These are phyloP conservation scores for Cherax destructor DNA, from an alignment of 1,140 invertebrate genomes.

Conservation along the genomic window DNA sequence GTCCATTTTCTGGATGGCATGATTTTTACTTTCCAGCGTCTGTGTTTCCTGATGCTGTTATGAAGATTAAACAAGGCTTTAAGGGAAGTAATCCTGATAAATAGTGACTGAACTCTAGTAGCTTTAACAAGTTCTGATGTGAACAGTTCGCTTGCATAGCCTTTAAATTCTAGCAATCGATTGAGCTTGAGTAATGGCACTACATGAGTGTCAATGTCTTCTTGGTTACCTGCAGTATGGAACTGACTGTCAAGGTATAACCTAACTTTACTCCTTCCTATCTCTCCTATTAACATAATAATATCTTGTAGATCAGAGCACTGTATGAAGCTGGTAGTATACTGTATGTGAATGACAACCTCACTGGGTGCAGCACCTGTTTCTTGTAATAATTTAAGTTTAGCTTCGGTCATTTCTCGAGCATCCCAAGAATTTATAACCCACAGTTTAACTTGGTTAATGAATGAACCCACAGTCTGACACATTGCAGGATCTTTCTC, in stretches of 20 bases:
- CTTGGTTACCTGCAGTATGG: background rate
- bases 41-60: conserved; percentile 33
- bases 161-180: conserved; percentile 34
- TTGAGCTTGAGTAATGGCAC: conserved; percentile 19
- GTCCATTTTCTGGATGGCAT: conserved; percentile 37
- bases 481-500: conserved; percentile 31
- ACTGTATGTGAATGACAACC: conserved; percentile 29
- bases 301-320: conserved; percentile 21
- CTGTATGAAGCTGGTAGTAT: conserved; percentile 7
- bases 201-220: background rate
- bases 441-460: conserved; percentile 22
- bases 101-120: conserved; percentile 25
- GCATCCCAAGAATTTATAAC: conserved; percentile 33
- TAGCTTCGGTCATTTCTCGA: conserved; percentile 36
- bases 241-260: conserved; percentile 35
- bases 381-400: conserved; percentile 24
- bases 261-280: conserved; percentile 20
- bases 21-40: conserved; percentile 23
- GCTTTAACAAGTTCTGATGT: conserved; percentile 14
- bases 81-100: conserved; percentile 30
- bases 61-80: conserved; percentile 19
- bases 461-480: conserved; percentile 16
- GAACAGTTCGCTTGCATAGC: conserved; percentile 19
- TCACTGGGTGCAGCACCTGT: conserved; percentile 32
- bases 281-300: conserved; percentile 24